These are phyloP conservation scores for Hipparchia sbordonii DNA, from an alignment of 2,888 invertebrate genomes.

Conservation along the genomic window DNA sequence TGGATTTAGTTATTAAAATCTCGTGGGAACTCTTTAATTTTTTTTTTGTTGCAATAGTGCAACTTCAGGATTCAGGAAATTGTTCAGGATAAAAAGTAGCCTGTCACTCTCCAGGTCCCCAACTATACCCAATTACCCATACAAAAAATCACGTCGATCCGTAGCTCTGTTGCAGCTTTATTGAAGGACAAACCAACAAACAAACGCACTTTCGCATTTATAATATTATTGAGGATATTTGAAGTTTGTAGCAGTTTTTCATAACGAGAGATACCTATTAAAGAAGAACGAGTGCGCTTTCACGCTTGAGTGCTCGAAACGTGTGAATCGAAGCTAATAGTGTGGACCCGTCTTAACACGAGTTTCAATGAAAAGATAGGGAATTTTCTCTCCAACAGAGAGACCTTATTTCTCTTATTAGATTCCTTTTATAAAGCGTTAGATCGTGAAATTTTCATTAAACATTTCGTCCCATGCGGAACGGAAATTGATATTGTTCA, in stretches of 20 bases:
- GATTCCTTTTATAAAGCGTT: conserved; percentile 30
- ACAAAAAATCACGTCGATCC: too few species aligned
- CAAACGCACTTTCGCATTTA: background rate
- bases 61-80: too few species aligned
- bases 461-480: conserved; percentile 16
- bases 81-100: too few species aligned
- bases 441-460: conserved; percentile 32
- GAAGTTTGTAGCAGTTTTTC: too few species aligned
- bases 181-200: background rate
- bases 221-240: background rate
- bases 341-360: conserved; percentile 8
- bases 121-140: too few species aligned
- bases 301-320: background rate
- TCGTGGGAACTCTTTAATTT: too few species aligned
- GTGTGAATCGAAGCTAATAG: conserved; percentile 2
- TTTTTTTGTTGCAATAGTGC: too few species aligned
- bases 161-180: too few species aligned
- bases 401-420: conserved; percentile 30
- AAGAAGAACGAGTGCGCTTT: too few species aligned
- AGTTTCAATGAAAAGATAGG: conserved; percentile 19
- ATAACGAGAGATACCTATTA: too few species aligned
- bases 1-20: too few species aligned
- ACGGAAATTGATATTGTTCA: conserved; percentile 17
- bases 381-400: conserved; percentile 10
- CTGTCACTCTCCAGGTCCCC: too few species aligned